Evolutionary conservation across 2,113 vertebrate species (phyloP), one percentile per base, ranked within the genome.

Genomic region (Athene cunicularia): DNA sequence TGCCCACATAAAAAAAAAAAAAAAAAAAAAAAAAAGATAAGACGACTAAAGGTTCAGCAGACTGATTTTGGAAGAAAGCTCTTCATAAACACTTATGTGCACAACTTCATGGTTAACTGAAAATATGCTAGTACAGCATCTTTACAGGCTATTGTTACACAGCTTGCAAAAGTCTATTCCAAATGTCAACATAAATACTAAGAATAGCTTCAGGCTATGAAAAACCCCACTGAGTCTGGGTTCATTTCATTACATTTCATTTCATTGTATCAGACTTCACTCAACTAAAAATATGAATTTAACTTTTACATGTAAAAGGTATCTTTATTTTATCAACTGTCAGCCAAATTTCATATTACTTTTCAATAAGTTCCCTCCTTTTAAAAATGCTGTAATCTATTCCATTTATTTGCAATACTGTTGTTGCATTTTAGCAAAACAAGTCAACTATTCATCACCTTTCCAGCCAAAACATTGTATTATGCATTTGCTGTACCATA

Each of bases 121-220:
- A 97, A 96, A 96, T 76, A n/a, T 26, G 28, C 60, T 58, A 80
- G 39, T 76, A 39, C 30, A 60, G 37, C 59, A 58, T 63, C 49
- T 94, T 96, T 82, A 47, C 63, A 94, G 47, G 67, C 88, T 87
- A 93, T 66, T 90, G 33, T 86, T 85, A 47, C 58, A 59, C 2
- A 4, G 45, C 47, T 93, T 96, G 30, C 79, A 56, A 71, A 97
- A 97, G 63, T 53, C 21, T 53, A 58, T 95, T 95, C 62, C 68
- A 97, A 95, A 94, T 93, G 60, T 96, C 73, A 95, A 79, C n/a
- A 94, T 43, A 97, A 94, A 95, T 96, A 84, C 74, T 90, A 88
- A 94, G 90, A 70, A 73, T 59, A 80, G 33, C 81, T 95, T 63
- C 27, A 82, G 71, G 49, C 68, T 89, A 91, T 59, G 82, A 94